Percentiles rank a stretch among this genome's conserved stretches.
Conservation (phyloP, 1,140 invertebrate species). For the Alviniconcha marisindica region DNA sequence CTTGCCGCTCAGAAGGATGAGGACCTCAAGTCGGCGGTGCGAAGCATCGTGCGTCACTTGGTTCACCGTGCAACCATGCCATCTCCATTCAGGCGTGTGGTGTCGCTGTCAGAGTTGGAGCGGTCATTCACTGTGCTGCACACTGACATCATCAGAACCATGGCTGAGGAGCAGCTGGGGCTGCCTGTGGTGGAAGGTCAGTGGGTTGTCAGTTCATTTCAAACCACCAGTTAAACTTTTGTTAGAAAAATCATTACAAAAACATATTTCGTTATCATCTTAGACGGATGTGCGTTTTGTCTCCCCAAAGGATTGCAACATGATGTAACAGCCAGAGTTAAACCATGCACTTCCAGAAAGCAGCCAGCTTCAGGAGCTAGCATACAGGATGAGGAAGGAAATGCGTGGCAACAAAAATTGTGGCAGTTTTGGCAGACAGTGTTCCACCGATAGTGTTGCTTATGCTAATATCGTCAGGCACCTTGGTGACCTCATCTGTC, state of each 20-base stretch:
- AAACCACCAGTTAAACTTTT: no score
- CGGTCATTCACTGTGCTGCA: constrained; percentile 79
- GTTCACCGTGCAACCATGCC: constrained; percentile 70
- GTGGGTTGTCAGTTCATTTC: constrained; percentile 8
- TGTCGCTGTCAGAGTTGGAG: constrained; percentile 76
- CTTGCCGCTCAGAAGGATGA: constrained; percentile 76
- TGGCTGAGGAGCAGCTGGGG: constrained; percentile 65
- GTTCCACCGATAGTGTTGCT: no score
- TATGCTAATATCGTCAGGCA: no score
- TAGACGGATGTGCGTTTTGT: no score
- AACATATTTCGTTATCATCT: neutral
- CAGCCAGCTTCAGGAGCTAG: no score
- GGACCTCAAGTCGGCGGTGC: constrained; percentile 68
- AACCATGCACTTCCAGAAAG: no score
- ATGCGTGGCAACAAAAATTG: no score
- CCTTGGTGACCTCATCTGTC: no score
- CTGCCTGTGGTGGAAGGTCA: constrained; percentile 63
- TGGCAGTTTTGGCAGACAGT: no score
- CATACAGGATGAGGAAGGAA: no score
- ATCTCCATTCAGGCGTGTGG: constrained; percentile 77
- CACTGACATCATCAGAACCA: constrained; percentile 75
- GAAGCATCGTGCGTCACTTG: constrained; percentile 72
- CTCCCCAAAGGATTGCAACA: neutral
- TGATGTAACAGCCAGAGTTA: no score
- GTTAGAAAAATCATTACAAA: neutral